phyloP scores from a whole-genome alignment of 2,113 vertebrate genomes.

The Tragelaphus scriptus region DNA sequence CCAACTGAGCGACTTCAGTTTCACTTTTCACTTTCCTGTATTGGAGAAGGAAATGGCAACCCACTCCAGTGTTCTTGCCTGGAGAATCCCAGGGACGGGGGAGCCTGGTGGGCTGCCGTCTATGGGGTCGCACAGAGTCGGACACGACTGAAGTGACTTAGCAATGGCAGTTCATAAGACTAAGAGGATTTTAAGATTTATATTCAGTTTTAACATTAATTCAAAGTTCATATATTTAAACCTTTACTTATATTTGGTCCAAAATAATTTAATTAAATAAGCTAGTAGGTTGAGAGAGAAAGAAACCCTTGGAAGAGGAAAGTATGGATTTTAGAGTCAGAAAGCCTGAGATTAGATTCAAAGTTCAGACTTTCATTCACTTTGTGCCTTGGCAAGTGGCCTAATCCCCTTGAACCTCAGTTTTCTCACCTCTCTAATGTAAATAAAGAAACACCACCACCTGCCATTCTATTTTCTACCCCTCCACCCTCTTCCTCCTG shows the following conservation, averaged over 20 bases:
- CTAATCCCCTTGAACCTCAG: neutral
- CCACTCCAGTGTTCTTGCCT: no score
- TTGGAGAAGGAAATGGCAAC: no score
- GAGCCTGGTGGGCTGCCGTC: no score
- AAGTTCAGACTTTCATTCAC: neutral
- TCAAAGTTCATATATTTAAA: neutral
- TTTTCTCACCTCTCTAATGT: neutral
- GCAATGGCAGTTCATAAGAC: neutral
- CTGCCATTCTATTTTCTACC: neutral
- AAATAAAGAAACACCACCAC: neutral
- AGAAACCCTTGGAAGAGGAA: neutral
- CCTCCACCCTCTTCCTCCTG: no score
- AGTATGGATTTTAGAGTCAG: neutral
- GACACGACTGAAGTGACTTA: no score
- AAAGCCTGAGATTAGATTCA: neutral
- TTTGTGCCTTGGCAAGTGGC: neutral
- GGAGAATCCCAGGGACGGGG: no score
- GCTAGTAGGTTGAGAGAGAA: neutral
- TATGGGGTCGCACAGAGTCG: no score
- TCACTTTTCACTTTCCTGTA: no score
- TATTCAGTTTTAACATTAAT: neutral
- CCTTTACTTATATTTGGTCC: neutral
- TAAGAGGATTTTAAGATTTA: neutral
- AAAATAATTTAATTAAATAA: neutral
- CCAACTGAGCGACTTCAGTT: no score